These are phyloP conservation scores for Balanococcus diminutus DNA, from an alignment of 2,888 invertebrate genomes.

Conservation along the genomic window DNA sequence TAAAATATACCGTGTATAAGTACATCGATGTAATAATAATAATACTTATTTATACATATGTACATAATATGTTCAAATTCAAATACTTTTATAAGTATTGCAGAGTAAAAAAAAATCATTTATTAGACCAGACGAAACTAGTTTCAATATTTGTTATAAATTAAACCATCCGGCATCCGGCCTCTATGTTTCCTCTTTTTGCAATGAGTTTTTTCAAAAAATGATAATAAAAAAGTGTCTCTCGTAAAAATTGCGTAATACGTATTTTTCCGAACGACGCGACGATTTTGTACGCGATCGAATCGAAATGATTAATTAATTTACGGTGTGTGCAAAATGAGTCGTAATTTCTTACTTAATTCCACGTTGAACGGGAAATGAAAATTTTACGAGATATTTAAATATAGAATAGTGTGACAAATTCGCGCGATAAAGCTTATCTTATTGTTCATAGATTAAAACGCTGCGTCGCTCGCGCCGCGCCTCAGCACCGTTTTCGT, in stretches of 20 bases:
- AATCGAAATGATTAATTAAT: background rate
- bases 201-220: background rate
- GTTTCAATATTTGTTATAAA: background rate
- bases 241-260: background rate
- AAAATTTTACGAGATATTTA: constrained; percentile 8
- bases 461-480: background rate
- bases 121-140: constrained; percentile 7
- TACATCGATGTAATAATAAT: too few species aligned
- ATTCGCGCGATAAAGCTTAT: background rate
- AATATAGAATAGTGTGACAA: constrained; percentile 13
- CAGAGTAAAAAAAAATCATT: background rate
- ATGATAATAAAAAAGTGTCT: background rate
- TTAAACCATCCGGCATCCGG: constrained; percentile 26
- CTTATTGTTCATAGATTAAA: background rate
- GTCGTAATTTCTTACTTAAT: background rate
- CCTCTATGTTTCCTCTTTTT: constrained; percentile 9
- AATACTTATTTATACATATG: too few species aligned
- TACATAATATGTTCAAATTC: too few species aligned
- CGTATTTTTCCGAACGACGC: background rate
- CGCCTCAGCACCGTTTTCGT: background rate
- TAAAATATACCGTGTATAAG: too few species aligned
- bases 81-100: background rate
- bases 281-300: background rate
- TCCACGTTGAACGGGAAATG: background rate
- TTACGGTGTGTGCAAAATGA: background rate